phyloP scores from a whole-genome alignment of 2,888 invertebrate genomes.

The Drosophila flavopinicola region DNA sequence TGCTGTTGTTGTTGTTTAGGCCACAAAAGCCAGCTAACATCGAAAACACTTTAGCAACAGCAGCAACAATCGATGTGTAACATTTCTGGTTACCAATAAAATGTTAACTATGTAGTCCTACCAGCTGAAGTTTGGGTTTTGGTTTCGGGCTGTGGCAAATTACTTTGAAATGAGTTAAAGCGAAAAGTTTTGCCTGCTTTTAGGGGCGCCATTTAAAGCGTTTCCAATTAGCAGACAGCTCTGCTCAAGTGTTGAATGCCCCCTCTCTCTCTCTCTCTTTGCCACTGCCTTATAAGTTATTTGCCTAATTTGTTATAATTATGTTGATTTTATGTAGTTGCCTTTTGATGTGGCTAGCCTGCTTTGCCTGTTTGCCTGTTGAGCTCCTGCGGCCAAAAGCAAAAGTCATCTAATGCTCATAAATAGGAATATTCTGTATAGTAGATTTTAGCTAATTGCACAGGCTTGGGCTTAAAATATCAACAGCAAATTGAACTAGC shows the following conservation, averaged over 20 bases:
- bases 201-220: constrained; percentile 53
- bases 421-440: constrained; percentile 10
- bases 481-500: too few species aligned
- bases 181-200: constrained; percentile 48
- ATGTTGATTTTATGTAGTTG: constrained; percentile 70
- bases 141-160: constrained; percentile 64
- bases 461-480: background rate
- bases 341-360: constrained; percentile 59
- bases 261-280: background rate
- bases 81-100: constrained; percentile 78
- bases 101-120: constrained; percentile 58
- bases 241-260: constrained; percentile 31
- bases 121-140: constrained; percentile 13
- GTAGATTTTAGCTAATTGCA: background rate
- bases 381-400: background rate
- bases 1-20: constrained; percentile 5
- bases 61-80: constrained; percentile 66
- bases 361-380: constrained; percentile 7
- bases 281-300: constrained; percentile 39
- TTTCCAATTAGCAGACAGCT: constrained; percentile 69
- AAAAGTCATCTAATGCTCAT: background rate
- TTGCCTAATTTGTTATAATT: constrained; percentile 76
- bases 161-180: constrained; percentile 73
- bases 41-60: constrained; percentile 62
- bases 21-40: constrained; percentile 67